Conservation (phyloP, 1,140 invertebrate species). For the Delia radicum region DNA sequence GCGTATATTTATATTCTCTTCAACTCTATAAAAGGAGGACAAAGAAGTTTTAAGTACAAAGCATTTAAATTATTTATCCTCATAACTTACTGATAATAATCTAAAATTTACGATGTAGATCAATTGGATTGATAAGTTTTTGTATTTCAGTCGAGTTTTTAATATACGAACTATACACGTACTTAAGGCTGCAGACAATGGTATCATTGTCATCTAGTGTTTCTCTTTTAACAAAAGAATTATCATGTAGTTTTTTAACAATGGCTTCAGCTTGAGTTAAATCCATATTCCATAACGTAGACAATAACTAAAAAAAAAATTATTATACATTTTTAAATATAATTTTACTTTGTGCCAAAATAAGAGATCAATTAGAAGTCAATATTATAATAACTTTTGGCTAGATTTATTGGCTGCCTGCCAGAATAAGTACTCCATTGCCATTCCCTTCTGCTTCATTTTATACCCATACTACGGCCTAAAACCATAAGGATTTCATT, state of each 20-base stretch:
- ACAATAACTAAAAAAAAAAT: slow-evolving; percentile 20
- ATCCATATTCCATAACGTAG: slow-evolving; percentile 23
- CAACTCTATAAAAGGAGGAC: slow-evolving; percentile 52
- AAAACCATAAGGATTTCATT: no score
- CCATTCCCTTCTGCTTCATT: no score
- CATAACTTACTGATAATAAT: slow-evolving; percentile 60
- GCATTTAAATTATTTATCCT: slow-evolving; percentile 30
- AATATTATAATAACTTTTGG: no score
- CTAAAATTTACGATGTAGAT: slow-evolving; percentile 59
- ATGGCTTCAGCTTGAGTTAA: slow-evolving; percentile 24
- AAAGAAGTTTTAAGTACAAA: slow-evolving; percentile 47
- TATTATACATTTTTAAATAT: no score
- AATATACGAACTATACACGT: slow-evolving; percentile 39
- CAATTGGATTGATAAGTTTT: slow-evolving; percentile 57
- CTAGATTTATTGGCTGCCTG: no score
- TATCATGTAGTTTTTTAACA: slow-evolving; percentile 54
- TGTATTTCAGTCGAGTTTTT: slow-evolving; percentile 25
- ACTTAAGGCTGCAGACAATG: slow-evolving; percentile 33
- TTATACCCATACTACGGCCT: no score
- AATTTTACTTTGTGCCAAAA: no score
- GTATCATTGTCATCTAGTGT: slow-evolving; percentile 27
- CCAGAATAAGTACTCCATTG: no score
- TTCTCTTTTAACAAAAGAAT: slow-evolving; percentile 51
- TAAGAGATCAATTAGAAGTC: no score
- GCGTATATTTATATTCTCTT: slow-evolving; percentile 57